Evolutionary conservation across 2,797 vertebrate species (phyloP).

Genomic region (Gorsachius magnificus): DNA sequence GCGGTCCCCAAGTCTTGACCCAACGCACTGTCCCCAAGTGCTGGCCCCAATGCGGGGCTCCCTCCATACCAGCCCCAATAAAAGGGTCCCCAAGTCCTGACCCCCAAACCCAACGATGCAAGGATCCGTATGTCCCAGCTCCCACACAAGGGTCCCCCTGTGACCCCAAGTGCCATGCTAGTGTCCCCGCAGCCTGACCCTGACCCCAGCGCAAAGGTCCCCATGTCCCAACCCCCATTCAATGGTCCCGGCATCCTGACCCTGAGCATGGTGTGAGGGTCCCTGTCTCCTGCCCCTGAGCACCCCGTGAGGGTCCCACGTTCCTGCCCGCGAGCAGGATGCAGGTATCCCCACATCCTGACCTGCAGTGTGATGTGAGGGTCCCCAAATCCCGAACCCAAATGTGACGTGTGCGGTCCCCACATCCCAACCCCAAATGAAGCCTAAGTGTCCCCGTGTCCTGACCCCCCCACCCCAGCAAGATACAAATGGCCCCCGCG

Average conservation of each 20-base stretch:
- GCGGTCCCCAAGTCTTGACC: not conserved
- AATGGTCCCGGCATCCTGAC: not conserved
- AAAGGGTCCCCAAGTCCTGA: not conserved
- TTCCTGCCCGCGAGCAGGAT: not conserved
- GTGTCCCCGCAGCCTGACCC: not conserved
- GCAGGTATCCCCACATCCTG: not conserved
- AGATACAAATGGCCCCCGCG: not conserved
- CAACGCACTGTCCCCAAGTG: not conserved
- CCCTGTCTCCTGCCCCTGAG: not conserved
- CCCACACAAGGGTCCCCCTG: not conserved
- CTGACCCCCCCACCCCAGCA: too few relatives aligned
- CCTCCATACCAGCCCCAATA: fast-evolving
- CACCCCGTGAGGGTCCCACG: fast-evolving
- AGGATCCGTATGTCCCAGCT: not conserved
- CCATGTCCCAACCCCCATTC: fast-evolving
- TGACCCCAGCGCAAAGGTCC: fast-evolving
- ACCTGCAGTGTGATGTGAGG: not conserved
- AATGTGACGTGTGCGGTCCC: fast-evolving
- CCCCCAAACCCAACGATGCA: fast-evolving
- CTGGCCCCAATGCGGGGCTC: not conserved
- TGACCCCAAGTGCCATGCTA: not conserved
- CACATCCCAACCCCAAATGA: not conserved
- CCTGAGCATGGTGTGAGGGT: fast-evolving
- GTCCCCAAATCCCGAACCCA: fast-evolving
- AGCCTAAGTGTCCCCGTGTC: not conserved